Conservation (phyloP, 2,113 vertebrate genomes). For the Bujurquina vittata region DNA sequence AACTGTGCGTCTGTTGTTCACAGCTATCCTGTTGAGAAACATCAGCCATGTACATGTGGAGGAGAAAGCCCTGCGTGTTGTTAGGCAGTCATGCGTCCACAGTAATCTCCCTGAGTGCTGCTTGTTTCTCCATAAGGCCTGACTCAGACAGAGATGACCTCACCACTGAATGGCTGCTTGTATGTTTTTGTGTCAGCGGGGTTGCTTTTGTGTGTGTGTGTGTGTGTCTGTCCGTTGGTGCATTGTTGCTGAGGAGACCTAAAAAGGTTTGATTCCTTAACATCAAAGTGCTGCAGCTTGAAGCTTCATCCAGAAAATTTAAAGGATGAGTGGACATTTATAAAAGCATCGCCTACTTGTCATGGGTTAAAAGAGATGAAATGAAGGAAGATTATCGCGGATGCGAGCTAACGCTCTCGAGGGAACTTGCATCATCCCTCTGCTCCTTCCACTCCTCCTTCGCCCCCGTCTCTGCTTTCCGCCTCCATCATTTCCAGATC, state of each 20-base stretch:
- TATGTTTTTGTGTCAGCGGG: slow-evolving; percentile 33
- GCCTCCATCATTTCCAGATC: not conserved
- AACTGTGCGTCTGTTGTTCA: slow-evolving; percentile 26
- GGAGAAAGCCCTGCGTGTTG: slow-evolving; percentile 26
- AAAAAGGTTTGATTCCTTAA: slow-evolving; percentile 9
- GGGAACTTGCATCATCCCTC: slow-evolving; percentile 4
- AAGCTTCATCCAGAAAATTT: slow-evolving; percentile 21
- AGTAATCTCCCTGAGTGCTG: slow-evolving; percentile 58
- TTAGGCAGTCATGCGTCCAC: slow-evolving; percentile 39
- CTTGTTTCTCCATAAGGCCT: slow-evolving; percentile 45
- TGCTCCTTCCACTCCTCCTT: not conserved
- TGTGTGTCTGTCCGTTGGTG: not conserved
- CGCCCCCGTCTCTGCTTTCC: not conserved
- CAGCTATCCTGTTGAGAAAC: slow-evolving; percentile 32
- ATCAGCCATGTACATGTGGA: slow-evolving; percentile 1
- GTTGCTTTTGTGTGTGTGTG: slow-evolving; percentile 3
- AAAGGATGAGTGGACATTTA: slow-evolving; percentile 34
- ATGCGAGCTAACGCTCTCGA: not conserved
- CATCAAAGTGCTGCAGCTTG: slow-evolving; percentile 5
- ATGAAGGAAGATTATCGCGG: not conserved
- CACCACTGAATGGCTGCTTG: slow-evolving; percentile 37
- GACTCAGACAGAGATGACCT: slow-evolving; percentile 67
- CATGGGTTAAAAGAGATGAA: slow-evolving; percentile 12
- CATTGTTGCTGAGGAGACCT: not conserved
- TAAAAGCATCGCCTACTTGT: not conserved